Conservation (phyloP, 2,888 invertebrate species). For the Zaprionus obscuricornis region DNA sequence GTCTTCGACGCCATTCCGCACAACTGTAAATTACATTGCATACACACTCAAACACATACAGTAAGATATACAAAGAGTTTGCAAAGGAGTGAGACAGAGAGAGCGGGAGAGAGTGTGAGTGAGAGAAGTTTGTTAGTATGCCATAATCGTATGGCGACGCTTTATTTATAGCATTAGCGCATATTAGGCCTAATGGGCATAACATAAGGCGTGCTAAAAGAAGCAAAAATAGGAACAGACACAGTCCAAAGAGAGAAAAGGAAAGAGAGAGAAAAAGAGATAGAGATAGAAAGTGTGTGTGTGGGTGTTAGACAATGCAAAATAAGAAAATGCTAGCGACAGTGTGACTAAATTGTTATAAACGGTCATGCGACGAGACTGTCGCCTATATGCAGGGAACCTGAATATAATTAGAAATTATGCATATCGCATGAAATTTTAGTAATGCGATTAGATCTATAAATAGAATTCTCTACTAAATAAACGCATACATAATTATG, state of each 20-base stretch:
- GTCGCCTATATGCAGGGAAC: slow-evolving; percentile 8
- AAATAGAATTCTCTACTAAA: slow-evolving; percentile 4
- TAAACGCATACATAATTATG: too few relatives aligned
- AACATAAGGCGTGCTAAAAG: slow-evolving; percentile 52
- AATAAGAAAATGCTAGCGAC: not conserved
- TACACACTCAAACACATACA: slow-evolving; percentile 30
- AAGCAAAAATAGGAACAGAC: too few relatives aligned
- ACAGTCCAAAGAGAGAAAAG: too few relatives aligned
- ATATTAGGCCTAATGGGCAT: slow-evolving; percentile 74
- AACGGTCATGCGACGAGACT: slow-evolving; percentile 37
- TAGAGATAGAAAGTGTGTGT: too few relatives aligned
- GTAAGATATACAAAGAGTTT: slow-evolving; percentile 13
- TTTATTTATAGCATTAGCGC: slow-evolving; percentile 74
- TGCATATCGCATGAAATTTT: slow-evolving; percentile 19
- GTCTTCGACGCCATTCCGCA: slow-evolving; percentile 39
- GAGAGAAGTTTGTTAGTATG: slow-evolving; percentile 67
- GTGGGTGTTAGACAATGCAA: slow-evolving; percentile 1
- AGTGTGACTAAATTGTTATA: slow-evolving; percentile 52
- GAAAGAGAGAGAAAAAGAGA: not conserved
- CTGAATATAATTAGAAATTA: slow-evolving; percentile 51
- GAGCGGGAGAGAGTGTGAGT: slow-evolving; percentile 1
- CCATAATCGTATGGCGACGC: slow-evolving; percentile 71
- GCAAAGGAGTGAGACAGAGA: not conserved
- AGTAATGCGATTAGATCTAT: not conserved
- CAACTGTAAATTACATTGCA: slow-evolving; percentile 74